phyloP scores from a whole-genome alignment of 2,113 vertebrate genomes.

The Leucosticte australis region DNA sequence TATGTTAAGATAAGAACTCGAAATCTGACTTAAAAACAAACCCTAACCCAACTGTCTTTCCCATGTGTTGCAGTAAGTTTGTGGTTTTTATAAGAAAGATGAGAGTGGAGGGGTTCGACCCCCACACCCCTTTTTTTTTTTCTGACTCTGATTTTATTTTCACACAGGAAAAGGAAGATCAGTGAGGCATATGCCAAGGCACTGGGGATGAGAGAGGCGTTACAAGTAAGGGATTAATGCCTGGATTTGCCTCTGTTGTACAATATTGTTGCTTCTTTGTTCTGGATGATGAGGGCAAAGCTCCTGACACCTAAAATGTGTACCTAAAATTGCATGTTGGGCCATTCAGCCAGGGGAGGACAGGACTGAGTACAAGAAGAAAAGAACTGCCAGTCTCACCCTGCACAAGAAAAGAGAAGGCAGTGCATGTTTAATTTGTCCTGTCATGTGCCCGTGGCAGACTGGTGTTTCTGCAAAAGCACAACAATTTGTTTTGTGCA shows the following conservation, averaged over 20 bases:
- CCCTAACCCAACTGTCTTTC: neutral
- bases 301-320: neutral
- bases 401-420: neutral
- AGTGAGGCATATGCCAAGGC: constrained; percentile 91
- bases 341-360: neutral
- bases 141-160: constrained; percentile 13
- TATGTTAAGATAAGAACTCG: neutral
- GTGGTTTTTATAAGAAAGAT: neutral
- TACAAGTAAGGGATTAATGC: constrained; percentile 81
- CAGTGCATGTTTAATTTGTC: neutral
- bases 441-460: neutral
- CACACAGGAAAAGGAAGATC: constrained; percentile 85
- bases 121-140: neutral
- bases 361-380: neutral
- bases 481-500: neutral
- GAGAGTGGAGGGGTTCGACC: neutral
- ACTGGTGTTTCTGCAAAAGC: neutral
- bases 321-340: neutral
- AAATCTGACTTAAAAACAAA: neutral
- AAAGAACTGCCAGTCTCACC: neutral
- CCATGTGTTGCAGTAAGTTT: neutral
- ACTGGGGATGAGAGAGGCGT: constrained; percentile 86
- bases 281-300: neutral
- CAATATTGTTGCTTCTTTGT: neutral
- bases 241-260: neutral